phyloP scores from a whole-genome alignment of 2,113 vertebrate species.

The Atrichornis clamosus region DNA sequence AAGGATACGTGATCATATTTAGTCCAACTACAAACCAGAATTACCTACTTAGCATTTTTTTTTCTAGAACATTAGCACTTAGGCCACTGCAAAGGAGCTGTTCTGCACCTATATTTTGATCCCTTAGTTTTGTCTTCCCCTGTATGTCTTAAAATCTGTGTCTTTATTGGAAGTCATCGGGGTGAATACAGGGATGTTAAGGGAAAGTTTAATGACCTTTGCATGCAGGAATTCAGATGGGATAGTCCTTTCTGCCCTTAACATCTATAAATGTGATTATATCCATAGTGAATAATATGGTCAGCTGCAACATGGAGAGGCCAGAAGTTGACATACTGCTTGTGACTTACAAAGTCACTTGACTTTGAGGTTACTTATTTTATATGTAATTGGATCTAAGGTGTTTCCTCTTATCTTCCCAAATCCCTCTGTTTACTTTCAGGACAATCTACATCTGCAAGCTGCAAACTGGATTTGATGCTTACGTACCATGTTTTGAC shows the following conservation, averaged over 20 bases:
- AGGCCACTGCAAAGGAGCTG: neutral
- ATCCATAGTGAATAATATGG: neutral
- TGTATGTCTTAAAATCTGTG: neutral
- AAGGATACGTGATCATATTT: neutral
- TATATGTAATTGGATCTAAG: neutral
- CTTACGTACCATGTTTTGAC: neutral
- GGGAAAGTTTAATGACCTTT: neutral
- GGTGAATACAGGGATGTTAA: neutral
- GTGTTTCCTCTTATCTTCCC: neutral
- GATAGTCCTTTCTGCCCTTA: neutral
- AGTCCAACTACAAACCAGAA: neutral
- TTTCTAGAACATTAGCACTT: neutral
- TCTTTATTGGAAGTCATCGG: neutral
- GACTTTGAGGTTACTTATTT: neutral
- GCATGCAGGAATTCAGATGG: neutral
- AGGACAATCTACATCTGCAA: neutral
- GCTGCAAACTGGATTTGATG: neutral
- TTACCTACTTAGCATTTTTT: neutral
- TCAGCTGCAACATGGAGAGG: neutral
- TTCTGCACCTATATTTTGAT: neutral
- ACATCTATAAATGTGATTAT: neutral
- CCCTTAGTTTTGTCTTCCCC: neutral
- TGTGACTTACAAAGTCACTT: neutral
- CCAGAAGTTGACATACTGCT: neutral
- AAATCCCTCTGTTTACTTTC: neutral